Conservation (phyloP, 1,140 invertebrate genomes). For the Diorhabda carinulata region DNA sequence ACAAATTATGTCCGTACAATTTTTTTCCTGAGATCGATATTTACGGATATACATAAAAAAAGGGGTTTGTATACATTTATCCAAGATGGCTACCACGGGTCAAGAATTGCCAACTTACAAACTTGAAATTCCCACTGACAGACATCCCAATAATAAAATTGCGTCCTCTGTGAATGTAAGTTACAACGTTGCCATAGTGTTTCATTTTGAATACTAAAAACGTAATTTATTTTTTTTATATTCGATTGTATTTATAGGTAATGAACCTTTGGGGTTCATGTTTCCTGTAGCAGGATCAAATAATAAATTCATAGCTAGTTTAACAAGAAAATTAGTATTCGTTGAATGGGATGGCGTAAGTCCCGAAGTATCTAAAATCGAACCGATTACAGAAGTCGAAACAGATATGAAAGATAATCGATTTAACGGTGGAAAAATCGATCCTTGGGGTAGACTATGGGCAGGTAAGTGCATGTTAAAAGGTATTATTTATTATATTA, state of each 20-base stretch:
- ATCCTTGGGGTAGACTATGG: slow-evolving; percentile 71
- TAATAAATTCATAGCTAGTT: slow-evolving; percentile 32
- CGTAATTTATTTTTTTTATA: too few relatives aligned
- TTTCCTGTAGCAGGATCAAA: slow-evolving; percentile 28
- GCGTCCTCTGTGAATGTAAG: too few relatives aligned
- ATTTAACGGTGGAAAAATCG: slow-evolving; percentile 84
- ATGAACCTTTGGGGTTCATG: slow-evolving; percentile 24
- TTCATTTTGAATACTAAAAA: too few relatives aligned
- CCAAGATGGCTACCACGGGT: too few relatives aligned
- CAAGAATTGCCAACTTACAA: too few relatives aligned
- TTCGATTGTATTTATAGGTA: slow-evolving; percentile 13
- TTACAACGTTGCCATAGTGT: too few relatives aligned
- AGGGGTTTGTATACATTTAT: too few relatives aligned
- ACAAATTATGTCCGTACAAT: too few relatives aligned
- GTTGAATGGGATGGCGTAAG: slow-evolving; percentile 36
- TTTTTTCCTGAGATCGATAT: too few relatives aligned
- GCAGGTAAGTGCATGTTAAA: slow-evolving; percentile 54
- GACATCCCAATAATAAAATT: too few relatives aligned
- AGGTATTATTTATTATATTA: not conserved
- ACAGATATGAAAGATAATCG: slow-evolving; percentile 51
- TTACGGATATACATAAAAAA: too few relatives aligned
- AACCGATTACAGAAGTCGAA: slow-evolving; percentile 59
- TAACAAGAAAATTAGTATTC: slow-evolving; percentile 30
- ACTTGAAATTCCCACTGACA: too few relatives aligned
- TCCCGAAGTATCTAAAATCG: slow-evolving; percentile 29